phyloP scores from a whole-genome alignment of 2,888 invertebrate species.

The Geotrupes spiniger region DNA sequence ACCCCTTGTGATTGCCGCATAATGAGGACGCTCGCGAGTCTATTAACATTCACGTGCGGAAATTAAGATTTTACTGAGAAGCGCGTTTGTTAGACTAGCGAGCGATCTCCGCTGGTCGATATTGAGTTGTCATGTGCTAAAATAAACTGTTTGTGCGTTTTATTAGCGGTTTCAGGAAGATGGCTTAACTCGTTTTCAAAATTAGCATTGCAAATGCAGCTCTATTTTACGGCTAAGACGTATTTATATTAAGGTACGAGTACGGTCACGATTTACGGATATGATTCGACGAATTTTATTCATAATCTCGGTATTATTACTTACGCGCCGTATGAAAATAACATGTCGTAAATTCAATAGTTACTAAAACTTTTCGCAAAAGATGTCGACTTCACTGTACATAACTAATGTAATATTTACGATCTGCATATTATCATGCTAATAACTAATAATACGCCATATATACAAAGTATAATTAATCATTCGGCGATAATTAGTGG shows the following conservation, averaged over 20 bases:
- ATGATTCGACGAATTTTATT: conserved; percentile 1
- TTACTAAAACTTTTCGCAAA: conserved; percentile 4
- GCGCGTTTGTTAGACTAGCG: background rate
- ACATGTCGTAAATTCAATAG: background rate
- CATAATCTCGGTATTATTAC: background rate
- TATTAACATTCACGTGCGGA: conserved; percentile 4
- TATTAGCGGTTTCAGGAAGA: conserved; percentile 25
- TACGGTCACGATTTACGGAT: conserved; percentile 1
- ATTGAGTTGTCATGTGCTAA: conserved; percentile 21
- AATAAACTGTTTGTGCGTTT: conserved; percentile 21
- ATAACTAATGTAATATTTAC: conserved; percentile 20
- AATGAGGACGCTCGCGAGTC: conserved; percentile 5
- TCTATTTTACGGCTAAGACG: conserved; percentile 12
- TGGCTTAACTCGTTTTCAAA: conserved; percentile 24
- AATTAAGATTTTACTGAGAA: background rate
- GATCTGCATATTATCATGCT: conserved; percentile 15
- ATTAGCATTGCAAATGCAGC: conserved; percentile 27
- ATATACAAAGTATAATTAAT: conserved; percentile 18
- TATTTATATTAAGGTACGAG: conserved; percentile 9
- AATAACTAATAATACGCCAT: conserved; percentile 17
- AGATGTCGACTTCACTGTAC: conserved; percentile 10
- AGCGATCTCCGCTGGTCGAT: conserved; percentile 5
- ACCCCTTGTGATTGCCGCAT: conserved; percentile 11
- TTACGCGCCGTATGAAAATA: too few species aligned
- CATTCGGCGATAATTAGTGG: conserved; percentile 3